A percentile compares a stretch with the other conserved stretches of the same genome.
These are phyloP conservation scores for Aegithalos caudatus DNA, from an alignment of 2,113 vertebrate species.

Conservation along the genomic window DNA sequence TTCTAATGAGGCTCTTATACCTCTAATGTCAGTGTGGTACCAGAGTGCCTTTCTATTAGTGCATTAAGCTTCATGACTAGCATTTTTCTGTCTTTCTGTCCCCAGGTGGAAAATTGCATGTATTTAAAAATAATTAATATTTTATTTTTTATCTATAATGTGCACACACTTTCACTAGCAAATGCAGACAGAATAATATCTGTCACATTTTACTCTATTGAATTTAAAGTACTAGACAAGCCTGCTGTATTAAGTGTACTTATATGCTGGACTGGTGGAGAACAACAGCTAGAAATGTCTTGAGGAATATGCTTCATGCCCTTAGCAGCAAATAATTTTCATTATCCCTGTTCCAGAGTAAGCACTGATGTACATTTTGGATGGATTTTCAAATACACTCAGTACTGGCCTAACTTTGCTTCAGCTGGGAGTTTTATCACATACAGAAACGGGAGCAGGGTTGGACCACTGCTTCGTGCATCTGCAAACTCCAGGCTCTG, in stretches of 20 bases:
- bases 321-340: neutral
- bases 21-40: neutral
- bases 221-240: neutral
- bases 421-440: neutral
- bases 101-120: neutral
- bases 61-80: conserved; percentile 29
- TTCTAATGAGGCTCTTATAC: conserved; percentile 38
- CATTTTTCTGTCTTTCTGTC: neutral
- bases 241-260: neutral
- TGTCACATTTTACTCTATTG: neutral
- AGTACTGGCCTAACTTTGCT: neutral
- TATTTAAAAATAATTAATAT: conserved; percentile 52
- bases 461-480: neutral
- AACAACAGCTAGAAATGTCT: neutral
- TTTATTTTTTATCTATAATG: conserved; percentile 14
- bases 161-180: neutral
- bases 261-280: neutral
- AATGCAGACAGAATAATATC: neutral
- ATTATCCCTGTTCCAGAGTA: neutral
- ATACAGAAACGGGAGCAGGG: neutral
- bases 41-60: neutral
- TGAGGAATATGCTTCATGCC: neutral
- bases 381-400: neutral
- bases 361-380: neutral
- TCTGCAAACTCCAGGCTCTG: neutral